Conservation (phyloP, 2,113 vertebrate genomes). For the Orthonyx spaldingii region DNA sequence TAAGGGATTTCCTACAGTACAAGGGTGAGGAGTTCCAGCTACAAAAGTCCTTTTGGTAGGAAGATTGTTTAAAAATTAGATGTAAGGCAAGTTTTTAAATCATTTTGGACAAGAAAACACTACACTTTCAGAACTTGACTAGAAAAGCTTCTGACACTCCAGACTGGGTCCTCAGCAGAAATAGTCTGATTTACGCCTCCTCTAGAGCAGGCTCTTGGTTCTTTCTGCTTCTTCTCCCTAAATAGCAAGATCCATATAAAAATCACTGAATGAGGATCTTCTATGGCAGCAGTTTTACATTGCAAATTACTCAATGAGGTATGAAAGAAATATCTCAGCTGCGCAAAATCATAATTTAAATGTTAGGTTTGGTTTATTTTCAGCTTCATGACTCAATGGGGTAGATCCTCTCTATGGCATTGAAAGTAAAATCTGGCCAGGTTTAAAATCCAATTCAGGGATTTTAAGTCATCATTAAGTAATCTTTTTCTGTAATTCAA, state of each 20-base stretch:
- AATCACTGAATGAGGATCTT: slow-evolving; percentile 63
- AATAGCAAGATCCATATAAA: slow-evolving; percentile 69
- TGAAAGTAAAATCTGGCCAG: slow-evolving; percentile 62
- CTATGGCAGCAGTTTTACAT: slow-evolving; percentile 58
- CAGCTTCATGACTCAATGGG: slow-evolving; percentile 64
- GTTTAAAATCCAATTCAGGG: slow-evolving; percentile 53
- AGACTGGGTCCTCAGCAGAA: slow-evolving; percentile 22
- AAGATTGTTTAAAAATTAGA: neutral
- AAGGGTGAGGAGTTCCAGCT: neutral
- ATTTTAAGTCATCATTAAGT: neutral
- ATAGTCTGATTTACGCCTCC: slow-evolving; percentile 17
- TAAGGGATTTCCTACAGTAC: neutral
- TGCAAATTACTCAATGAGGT: slow-evolving; percentile 71
- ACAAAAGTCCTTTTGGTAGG: neutral
- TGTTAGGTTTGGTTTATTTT: slow-evolving; percentile 74
- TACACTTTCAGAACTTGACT: slow-evolving; percentile 48
- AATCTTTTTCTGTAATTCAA: neutral
- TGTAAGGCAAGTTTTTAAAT: neutral
- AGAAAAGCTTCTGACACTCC: slow-evolving; percentile 47
- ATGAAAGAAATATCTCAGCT: slow-evolving; percentile 69
- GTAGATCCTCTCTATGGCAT: slow-evolving; percentile 32
- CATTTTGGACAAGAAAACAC: slow-evolving; percentile 21
- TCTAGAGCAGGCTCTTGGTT: slow-evolving; percentile 12
- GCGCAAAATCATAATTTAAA: slow-evolving; percentile 69
- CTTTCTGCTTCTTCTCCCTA: slow-evolving; percentile 47